phyloP scores from a whole-genome alignment of 2,113 vertebrate genomes.

The Beaufortia kweichowensis region DNA sequence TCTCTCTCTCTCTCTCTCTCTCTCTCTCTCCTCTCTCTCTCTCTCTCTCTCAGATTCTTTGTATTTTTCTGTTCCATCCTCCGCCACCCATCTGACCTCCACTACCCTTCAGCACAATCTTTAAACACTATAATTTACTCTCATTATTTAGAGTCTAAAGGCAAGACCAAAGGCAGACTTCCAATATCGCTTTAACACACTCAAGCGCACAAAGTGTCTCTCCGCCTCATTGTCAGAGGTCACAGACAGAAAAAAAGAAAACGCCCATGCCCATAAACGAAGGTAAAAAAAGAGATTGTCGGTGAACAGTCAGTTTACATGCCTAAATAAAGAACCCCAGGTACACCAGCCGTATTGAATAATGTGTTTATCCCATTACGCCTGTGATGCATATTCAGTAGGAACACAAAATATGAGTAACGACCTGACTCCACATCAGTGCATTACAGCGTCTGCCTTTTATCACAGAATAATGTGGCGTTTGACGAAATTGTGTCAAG shows the following conservation, averaged over 20 bases:
- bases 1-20: constrained; percentile 7
- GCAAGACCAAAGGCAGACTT: background rate
- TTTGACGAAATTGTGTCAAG: constrained; percentile 75
- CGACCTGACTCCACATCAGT: constrained; percentile 67
- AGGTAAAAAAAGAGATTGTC: background rate
- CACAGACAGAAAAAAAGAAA: background rate
- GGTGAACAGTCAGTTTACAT: constrained; percentile 60
- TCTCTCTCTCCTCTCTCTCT: constrained; percentile 10
- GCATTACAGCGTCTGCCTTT: constrained; percentile 68
- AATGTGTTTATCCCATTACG: constrained; percentile 70
- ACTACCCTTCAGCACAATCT: constrained; percentile 53
- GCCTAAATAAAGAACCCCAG: constrained; percentile 61
- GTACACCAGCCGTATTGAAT: constrained; percentile 66
- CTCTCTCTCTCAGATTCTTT: constrained; percentile 6
- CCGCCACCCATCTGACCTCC: constrained; percentile 26
- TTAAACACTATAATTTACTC: constrained; percentile 8
- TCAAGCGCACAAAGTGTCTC: constrained; percentile 40
- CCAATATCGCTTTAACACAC: constrained; percentile 9
- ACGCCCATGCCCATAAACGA: background rate
- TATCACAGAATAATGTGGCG: constrained; percentile 72
- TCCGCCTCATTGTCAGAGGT: constrained; percentile 18
- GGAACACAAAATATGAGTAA: constrained; percentile 69
- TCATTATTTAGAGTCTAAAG: constrained; percentile 19
- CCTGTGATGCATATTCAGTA: constrained; percentile 72
- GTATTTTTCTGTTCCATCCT: background rate